Evolutionary conservation across 2,797 vertebrate genomes (phyloP).

Genomic region (Enteromius afrohamiltoni): DNA sequence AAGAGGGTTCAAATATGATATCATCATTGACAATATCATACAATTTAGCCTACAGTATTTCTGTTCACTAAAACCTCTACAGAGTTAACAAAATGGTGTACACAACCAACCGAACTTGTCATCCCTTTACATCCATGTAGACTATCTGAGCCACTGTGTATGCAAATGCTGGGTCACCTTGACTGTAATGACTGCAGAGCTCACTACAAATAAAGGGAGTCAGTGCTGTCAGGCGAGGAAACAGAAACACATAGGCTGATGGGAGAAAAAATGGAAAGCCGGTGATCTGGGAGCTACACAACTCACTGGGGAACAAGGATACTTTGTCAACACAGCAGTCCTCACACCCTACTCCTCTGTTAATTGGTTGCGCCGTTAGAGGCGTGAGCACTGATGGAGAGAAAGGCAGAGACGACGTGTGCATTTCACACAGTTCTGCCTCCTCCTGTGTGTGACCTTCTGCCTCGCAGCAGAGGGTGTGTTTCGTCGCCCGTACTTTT

Average conservation of each 20-base stretch:
- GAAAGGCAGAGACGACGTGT: constrained; percentile 18
- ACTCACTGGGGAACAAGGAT: constrained; percentile 25
- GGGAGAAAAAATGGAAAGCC: not conserved
- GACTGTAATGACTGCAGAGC: constrained; percentile 32
- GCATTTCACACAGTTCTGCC: constrained; percentile 46
- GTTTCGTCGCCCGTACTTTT: not conserved
- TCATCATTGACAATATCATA: not conserved
- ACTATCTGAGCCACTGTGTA: constrained; percentile 5
- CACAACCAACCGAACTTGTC: not conserved
- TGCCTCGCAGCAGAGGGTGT: constrained; percentile 33
- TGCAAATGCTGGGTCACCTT: constrained; percentile 45
- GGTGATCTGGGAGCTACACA: constrained; percentile 2
- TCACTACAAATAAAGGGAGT: constrained; percentile 41
- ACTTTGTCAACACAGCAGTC: constrained; percentile 46
- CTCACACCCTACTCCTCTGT: constrained; percentile 43
- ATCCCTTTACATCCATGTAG: constrained; percentile 15
- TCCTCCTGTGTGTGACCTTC: constrained; percentile 55
- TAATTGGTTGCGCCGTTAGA: constrained; percentile 56
- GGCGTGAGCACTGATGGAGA: constrained; percentile 1
- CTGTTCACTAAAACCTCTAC: not conserved
- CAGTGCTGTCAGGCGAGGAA: constrained; percentile 14
- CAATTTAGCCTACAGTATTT: not conserved
- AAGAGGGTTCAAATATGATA: not conserved
- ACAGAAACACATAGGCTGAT: constrained; percentile 27
- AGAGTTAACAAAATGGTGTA: not conserved